Base-by-base conservation (phyloP, 1,140 invertebrate genomes). In the Drosophila gunungcola region DNA sequence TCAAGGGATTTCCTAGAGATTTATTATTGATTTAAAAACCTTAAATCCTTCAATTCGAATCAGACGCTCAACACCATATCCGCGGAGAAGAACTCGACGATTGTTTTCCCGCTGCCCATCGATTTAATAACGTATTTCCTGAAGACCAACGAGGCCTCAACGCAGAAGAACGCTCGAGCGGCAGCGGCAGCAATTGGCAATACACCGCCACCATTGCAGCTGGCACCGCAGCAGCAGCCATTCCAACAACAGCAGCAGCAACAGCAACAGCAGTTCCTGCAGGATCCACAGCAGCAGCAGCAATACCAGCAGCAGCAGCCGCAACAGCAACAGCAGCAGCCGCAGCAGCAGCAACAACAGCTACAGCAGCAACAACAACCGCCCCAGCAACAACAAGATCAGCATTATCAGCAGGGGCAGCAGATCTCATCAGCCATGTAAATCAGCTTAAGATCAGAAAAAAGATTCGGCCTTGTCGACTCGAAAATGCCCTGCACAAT, bases 11-110 rank as follows among this genome's bases (percentile, higher is more conserved):
- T 48, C 27, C 13, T 4, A 5, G 25, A 13, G 29, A 56, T 45
- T 16, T 67, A n/a, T 34, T 53, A 52, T 27, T 36, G 49, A 16
- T 36, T 56, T 49, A 6, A 6, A n/a, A 9, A 34, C 4, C 6
- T 29, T 41, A 4, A 29, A 53, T 29, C 4, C 9, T 29, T 41
- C 3, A 29, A 53, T 29, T 10, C 12, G 2, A 38, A 89, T 10
- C 95, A 99, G 94, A 98, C 98, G 5, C 93, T 99, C 57, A 99
- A 97, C 93, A 97, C 97, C 9, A 98, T 99, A 92, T 98, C 98
- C 45, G 97, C 98, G 2, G 98, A 99, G 94, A 99, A 99, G 94
- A 99, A 99, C 93, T 99, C 98, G 4, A 99, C 98, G 7, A 99
- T 99, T 86, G 97, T 99, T 61, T 99, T 99, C 93, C 98, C 98